Evolutionary conservation across 1,140 invertebrate species (phyloP).

Genomic region (Euglossa dilemma): DNA sequence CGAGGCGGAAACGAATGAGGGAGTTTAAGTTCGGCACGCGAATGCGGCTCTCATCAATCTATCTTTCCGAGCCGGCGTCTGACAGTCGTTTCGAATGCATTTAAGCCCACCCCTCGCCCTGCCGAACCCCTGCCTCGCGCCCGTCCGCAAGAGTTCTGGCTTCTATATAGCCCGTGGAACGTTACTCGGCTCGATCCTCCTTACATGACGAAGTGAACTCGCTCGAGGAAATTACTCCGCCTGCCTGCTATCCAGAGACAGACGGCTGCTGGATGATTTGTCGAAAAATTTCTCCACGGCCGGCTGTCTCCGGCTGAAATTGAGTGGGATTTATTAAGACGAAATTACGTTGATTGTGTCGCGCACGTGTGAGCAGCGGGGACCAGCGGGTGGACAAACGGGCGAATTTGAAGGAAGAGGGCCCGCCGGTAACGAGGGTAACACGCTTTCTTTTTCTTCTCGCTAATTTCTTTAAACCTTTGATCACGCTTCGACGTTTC

Average conservation of each 20-base stretch:
- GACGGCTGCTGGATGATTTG: constrained; percentile 62
- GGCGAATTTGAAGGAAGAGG: constrained; percentile 13
- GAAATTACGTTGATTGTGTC: constrained; percentile 20
- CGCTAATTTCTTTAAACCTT: neutral
- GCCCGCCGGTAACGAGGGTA: no score
- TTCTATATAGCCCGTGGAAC: constrained; percentile 41
- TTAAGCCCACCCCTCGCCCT: constrained; percentile 62
- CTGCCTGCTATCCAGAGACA: constrained; percentile 40
- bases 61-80: constrained; percentile 74
- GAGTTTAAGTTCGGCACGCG: constrained; percentile 72
- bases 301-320: constrained; percentile 15
- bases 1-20: constrained; percentile 69
- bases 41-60: constrained; percentile 77
- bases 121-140: neutral
- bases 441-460: neutral
- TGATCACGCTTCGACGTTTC: neutral
- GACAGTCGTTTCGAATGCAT: constrained; percentile 78
- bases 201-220: constrained; percentile 64
- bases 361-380: neutral
- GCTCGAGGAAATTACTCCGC: constrained; percentile 57
- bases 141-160: constrained; percentile 51
- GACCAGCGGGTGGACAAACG: no score
- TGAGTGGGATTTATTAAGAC: constrained; percentile 43
- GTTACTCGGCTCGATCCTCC: constrained; percentile 50
- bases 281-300: constrained; percentile 58